These are phyloP conservation scores for Abramis brama DNA, from an alignment of 2,113 vertebrate species.

Conservation along the genomic window DNA sequence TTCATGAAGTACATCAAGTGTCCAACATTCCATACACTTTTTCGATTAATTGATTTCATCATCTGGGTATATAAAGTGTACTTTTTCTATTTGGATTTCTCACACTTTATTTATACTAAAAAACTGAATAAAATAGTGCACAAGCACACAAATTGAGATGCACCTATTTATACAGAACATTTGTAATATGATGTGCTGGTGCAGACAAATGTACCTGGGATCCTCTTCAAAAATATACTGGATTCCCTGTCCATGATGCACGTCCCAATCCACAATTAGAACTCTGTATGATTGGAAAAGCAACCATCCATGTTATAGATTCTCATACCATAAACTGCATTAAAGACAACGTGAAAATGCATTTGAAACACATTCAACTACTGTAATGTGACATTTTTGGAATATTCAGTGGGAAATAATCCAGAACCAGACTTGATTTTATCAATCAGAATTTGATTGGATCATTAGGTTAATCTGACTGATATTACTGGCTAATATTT, in stretches of 20 bases:
- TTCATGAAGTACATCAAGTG: too few relatives aligned
- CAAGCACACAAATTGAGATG: too few relatives aligned
- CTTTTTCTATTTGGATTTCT: too few relatives aligned
- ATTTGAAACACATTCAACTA: background rate
- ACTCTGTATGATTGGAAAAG: constrained; percentile 70
- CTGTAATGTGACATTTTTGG: background rate
- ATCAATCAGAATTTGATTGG: background rate
- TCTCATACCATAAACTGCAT: constrained; percentile 23
- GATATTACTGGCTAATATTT: background rate
- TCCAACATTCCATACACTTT: too few relatives aligned
- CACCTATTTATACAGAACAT: background rate
- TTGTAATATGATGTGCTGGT: background rate
- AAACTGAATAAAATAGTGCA: too few relatives aligned
- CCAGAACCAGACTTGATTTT: background rate
- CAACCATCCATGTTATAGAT: background rate
- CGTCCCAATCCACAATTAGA: constrained; percentile 90
- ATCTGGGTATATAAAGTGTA: too few relatives aligned
- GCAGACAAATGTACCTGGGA: constrained; percentile 76
- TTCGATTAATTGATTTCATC: too few relatives aligned
- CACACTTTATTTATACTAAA: too few relatives aligned
- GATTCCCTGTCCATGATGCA: constrained; percentile 87
- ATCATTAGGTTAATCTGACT: background rate
- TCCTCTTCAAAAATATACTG: constrained; percentile 86
- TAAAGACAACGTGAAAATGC: background rate
- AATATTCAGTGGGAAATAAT: background rate